Base-by-base conservation (phyloP, 92 coral and sea anemone genomes). In the Palythoa caribaeorum region DNA sequence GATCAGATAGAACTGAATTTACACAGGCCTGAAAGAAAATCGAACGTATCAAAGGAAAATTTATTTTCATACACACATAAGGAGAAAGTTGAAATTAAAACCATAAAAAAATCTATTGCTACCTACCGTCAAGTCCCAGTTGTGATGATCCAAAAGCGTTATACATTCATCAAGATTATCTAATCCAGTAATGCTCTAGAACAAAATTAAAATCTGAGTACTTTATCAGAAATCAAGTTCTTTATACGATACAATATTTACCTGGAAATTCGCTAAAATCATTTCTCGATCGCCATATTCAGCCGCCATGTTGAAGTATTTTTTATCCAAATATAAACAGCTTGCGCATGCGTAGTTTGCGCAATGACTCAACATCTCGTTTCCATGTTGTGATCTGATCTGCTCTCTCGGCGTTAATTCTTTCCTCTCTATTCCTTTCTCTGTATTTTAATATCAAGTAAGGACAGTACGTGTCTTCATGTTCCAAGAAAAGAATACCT, bases 201-300 rank as follows among this genome's bases (percentile, higher is more conserved):
- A 21, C 76, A 35, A 50, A 80, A 47, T 36, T 2, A 35, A 36
- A 50, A 50, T 68, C 15, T 38, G 47, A 88, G 83, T 59, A 6
- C 36, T n/a, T 35, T 13, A 73, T 15, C 15, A 73, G 54, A 37
- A 53, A 21, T 14, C 19, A 9, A 52, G 54, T 38, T 57, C 62
- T 38, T 65, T 1, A 15, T 28, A 20, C 38, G 21, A 51, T 37
- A 14, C 36, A 3, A 37, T 37, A 84, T 89, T 62, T 87, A 97
- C 99, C 98, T 97, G 99, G 83, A 97, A 97, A 87, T 97, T 97
- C 68, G 99, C 99, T 83, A 97, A 93, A 86, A 97, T 93, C 96
- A 97, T 97, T 85, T 97, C 99, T 70, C 99, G 93, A 77, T 95
- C 99, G 15, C 99, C 99, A 85, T 78, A 86, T 39, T 97, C 97